These are phyloP conservation scores for Eretmochelys imbricata DNA, from an alignment of 2,113 vertebrate genomes.

Conservation along the genomic window DNA sequence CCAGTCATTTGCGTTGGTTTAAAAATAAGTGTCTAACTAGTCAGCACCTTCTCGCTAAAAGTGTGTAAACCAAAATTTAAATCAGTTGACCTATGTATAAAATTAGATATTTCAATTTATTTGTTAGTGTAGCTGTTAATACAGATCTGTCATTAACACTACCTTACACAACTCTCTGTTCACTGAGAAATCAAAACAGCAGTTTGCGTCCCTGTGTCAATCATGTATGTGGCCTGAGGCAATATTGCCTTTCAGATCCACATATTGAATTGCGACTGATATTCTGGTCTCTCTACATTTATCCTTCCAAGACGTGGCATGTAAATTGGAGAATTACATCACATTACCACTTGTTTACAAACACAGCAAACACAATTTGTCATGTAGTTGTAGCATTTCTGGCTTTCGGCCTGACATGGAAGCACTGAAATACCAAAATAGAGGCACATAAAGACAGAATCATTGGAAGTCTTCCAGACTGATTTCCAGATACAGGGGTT, in stretches of 20 bases:
- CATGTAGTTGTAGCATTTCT: not conserved
- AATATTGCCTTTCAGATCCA: not conserved
- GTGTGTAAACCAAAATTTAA: not conserved
- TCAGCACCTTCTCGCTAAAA: not conserved
- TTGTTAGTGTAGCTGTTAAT: not conserved
- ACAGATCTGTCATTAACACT: not conserved
- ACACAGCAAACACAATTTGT: not conserved
- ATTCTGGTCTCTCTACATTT: not conserved
- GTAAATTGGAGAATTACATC: not conserved
- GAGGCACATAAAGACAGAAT: not conserved
- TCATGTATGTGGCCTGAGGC: not conserved
- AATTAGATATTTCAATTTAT: not conserved
- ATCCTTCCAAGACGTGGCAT: not conserved
- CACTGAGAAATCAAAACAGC: not conserved
- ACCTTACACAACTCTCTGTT: not conserved
- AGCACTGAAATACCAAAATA: not conserved
- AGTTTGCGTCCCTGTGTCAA: rapidly evolving
- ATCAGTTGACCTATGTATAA: not conserved
- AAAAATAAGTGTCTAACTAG: not conserved
- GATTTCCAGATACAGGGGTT: not conserved
- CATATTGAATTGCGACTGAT: too few species aligned
- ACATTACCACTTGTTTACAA: not conserved
- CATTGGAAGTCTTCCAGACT: not conserved
- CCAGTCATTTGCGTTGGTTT: not conserved
- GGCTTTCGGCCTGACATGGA: not conserved